Percentiles rank a stretch among this genome's conserved stretches.
Evolutionary conservation across 1,140 invertebrate species (phyloP).

Genomic region (Hylaeus volcanicus): DNA sequence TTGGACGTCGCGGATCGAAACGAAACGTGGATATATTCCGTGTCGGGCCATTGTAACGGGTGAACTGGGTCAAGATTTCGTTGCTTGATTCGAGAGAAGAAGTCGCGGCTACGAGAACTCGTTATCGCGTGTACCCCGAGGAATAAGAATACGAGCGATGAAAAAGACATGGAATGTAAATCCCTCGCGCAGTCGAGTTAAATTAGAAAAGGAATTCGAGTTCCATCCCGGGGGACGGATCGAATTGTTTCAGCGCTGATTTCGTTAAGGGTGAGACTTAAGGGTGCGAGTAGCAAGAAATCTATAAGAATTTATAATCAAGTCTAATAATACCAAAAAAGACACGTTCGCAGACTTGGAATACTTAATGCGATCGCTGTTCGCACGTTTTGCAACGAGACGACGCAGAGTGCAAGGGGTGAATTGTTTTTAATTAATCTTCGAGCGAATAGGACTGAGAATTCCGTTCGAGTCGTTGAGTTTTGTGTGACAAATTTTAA

Average conservation of each 20-base stretch:
- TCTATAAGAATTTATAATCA: too few relatives aligned
- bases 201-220: not conserved
- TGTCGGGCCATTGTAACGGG: constrained; percentile 22
- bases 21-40: constrained; percentile 42
- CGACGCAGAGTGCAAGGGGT: too few relatives aligned
- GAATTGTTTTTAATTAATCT: too few relatives aligned
- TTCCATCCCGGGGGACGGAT: not conserved
- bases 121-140: constrained; percentile 29
- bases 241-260: not conserved
- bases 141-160: constrained; percentile 37
- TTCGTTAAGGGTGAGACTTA: not conserved
- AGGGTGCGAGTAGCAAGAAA: too few relatives aligned
- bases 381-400: too few relatives aligned
- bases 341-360: too few relatives aligned
- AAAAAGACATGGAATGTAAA: constrained; percentile 15
- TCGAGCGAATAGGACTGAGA: too few relatives aligned
- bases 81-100: constrained; percentile 38
- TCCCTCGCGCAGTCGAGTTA: not conserved
- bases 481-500: too few relatives aligned
- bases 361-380: too few relatives aligned
- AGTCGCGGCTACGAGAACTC: constrained; percentile 29
- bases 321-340: too few relatives aligned
- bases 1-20: constrained; percentile 38
- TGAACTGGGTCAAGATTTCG: constrained; percentile 44
- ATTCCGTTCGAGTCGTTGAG: too few relatives aligned